A percentile compares a stretch with the other conserved stretches of the same genome.
These are phyloP conservation scores for Gephyroberyx darwinii DNA, from an alignment of 2,797 vertebrate species.

Conservation along the genomic window DNA sequence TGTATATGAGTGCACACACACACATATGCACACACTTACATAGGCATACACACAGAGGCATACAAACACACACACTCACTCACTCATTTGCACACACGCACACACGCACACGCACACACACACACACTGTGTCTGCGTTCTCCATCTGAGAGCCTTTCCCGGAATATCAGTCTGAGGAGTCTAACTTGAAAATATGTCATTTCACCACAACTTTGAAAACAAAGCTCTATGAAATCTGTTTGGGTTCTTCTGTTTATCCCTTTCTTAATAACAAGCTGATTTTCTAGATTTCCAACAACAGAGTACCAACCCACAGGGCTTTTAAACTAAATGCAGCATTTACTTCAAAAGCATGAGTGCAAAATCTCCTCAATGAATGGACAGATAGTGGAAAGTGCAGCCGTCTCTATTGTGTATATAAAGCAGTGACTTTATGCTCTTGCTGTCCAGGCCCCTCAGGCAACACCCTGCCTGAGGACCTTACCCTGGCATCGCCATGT, in stretches of 20 bases:
- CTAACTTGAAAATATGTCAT: constrained; percentile 62
- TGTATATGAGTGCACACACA: background rate
- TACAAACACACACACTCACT: constrained; percentile 9
- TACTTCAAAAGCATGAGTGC: no score
- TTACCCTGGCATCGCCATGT: no score
- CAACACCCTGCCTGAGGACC: no score
- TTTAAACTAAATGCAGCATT: constrained; percentile 10
- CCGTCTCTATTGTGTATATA: no score
- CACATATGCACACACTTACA: constrained; percentile 8
- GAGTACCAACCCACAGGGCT: constrained; percentile 15
- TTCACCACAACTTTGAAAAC: constrained; percentile 77
- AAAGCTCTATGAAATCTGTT: constrained; percentile 72
- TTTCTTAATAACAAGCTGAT: constrained; percentile 56
- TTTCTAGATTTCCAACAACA: constrained; percentile 60
- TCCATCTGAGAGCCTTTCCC: constrained; percentile 62
- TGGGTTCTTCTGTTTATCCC: constrained; percentile 60
- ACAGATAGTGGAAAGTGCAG: background rate
- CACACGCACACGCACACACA: constrained; percentile 31
- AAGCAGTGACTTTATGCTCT: no score
- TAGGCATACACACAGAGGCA: background rate
- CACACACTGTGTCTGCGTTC: constrained; percentile 45
- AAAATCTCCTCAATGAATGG: background rate
- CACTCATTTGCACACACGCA: background rate
- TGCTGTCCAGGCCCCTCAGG: no score
- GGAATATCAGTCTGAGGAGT: constrained; percentile 68